Evolutionary conservation across 2,113 vertebrate species (phyloP).

Genomic region (Petrocephalus zakoni): DNA sequence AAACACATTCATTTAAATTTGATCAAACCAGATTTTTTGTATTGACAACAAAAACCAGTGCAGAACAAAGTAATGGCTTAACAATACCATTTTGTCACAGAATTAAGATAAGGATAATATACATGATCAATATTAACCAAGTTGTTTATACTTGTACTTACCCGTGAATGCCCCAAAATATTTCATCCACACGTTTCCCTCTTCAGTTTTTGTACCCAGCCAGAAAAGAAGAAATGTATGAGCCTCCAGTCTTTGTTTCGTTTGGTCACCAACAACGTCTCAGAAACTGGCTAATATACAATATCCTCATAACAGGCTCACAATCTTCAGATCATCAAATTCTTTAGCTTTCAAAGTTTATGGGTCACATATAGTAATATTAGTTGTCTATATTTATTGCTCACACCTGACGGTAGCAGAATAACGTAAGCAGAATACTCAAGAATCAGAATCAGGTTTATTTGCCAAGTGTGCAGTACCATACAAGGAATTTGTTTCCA

Average conservation of each 20-base stretch:
- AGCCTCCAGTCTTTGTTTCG: neutral
- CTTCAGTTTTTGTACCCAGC: neutral
- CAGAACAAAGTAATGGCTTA: neutral
- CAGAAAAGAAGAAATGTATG: neutral
- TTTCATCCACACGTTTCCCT: neutral
- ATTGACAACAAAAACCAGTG: neutral
- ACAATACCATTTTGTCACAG: neutral
- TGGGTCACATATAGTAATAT: too few relatives aligned
- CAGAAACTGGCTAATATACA: too few relatives aligned
- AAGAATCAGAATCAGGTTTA: too few relatives aligned
- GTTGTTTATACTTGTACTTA: neutral
- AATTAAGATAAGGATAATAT: neutral
- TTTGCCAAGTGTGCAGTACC: too few relatives aligned
- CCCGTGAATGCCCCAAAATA: neutral
- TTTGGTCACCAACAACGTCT: neutral
- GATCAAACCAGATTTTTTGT: neutral
- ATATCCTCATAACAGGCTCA: too few relatives aligned
- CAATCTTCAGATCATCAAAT: too few relatives aligned
- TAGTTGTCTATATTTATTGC: too few relatives aligned
- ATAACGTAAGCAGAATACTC: too few relatives aligned
- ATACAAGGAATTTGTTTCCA: too few relatives aligned
- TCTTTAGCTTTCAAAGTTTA: too few relatives aligned
- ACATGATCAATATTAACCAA: neutral
- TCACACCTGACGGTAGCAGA: too few relatives aligned
- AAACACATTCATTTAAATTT: neutral